Evolutionary conservation across 2,797 vertebrate genomes (phyloP), one percentile per base, ranked within the genome.

Genomic region (Capromys pilorides): DNA sequence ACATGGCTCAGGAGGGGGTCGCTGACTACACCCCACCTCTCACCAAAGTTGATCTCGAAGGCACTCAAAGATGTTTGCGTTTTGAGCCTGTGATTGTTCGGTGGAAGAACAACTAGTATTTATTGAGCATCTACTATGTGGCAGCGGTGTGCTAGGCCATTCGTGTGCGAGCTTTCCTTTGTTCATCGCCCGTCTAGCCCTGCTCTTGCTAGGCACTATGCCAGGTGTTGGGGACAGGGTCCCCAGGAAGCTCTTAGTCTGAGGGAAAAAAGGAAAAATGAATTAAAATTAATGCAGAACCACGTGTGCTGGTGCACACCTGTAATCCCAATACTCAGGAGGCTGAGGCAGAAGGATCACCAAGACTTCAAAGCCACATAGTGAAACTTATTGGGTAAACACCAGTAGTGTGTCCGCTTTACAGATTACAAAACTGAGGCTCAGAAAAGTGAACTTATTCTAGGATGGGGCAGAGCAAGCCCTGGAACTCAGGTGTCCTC

Each of bases 91-190:
- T 9, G 57, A 14, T 28, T 80, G 67, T 19, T 45, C 11, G 26
- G 86, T 33, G 28, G 41, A 4, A 45, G 78, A 26, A 33, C 22
- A 12, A 24, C 36, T 14, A 5, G 39, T 41, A 8, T 39, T 33
- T 8, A 6, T 11, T 1, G 11, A 57, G 39, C 2, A 3, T 2
- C 2, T 36, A 41, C 88, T 49, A 36, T 1, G 59, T 16, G 3
- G 13, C 28, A 21, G 36, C 6, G 0, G 59, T 0, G 13, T 0
- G 61, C 39, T 39, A 14, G 77, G 67, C 54, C 8, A 11, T 57
- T 51, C n/a, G 11, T 3, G 16, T 1, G 36, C 18, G 1, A 24
- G 19, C 31, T 8, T 26, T 12, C 21, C 11, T 59, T 14, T 39
- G 54, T 57, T 64, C 5, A 5, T 36, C 19, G 2, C 93, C 6